A percentile compares a stretch with the other conserved stretches of the same genome.
These are phyloP conservation scores for Rhamphomyia laevipes DNA, from an alignment of 2,888 invertebrate species.

Conservation along the genomic window DNA sequence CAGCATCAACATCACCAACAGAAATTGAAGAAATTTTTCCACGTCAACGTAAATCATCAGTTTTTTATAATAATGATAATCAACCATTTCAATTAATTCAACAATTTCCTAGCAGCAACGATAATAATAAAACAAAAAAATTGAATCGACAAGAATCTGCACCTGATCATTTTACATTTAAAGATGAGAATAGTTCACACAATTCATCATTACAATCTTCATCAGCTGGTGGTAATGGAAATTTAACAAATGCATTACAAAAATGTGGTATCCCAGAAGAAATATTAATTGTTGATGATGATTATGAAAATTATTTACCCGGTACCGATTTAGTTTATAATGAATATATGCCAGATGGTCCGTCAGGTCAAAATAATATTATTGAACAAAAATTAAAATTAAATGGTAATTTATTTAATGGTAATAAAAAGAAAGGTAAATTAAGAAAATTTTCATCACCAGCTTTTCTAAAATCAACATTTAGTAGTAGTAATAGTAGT, in stretches of 20 bases:
- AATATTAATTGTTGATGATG: conserved; percentile 45
- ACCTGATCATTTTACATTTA: conserved; percentile 26
- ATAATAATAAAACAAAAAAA: conserved; percentile 25
- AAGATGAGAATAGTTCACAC: conserved; percentile 20
- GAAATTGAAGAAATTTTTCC: not conserved
- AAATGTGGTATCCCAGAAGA: conserved; percentile 30
- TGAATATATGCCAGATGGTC: conserved; percentile 37
- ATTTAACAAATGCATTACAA: not conserved
- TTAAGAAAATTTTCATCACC: conserved; percentile 47
- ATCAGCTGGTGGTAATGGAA: not conserved
- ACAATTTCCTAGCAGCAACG: no score
- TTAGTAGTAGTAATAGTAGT: conserved; percentile 35
- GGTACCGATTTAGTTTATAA: conserved; percentile 37
- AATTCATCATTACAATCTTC: conserved; percentile 1
- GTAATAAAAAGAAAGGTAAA: conserved; percentile 26
- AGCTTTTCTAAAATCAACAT: conserved; percentile 44
- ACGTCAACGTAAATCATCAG: conserved; percentile 30
- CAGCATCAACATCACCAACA: not conserved
- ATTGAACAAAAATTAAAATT: conserved; percentile 18
- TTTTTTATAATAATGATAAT: conserved; percentile 30
- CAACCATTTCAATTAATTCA: conserved; percentile 12
- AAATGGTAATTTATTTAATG: not conserved
- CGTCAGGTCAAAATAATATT: conserved; percentile 29
- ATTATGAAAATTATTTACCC: conserved; percentile 42
- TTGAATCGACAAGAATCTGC: conserved; percentile 39